Evolutionary conservation across 2,888 invertebrate species (phyloP), one percentile per base, ranked within the genome.

Genomic region (Acanthococcus lagerstroemiae): DNA sequence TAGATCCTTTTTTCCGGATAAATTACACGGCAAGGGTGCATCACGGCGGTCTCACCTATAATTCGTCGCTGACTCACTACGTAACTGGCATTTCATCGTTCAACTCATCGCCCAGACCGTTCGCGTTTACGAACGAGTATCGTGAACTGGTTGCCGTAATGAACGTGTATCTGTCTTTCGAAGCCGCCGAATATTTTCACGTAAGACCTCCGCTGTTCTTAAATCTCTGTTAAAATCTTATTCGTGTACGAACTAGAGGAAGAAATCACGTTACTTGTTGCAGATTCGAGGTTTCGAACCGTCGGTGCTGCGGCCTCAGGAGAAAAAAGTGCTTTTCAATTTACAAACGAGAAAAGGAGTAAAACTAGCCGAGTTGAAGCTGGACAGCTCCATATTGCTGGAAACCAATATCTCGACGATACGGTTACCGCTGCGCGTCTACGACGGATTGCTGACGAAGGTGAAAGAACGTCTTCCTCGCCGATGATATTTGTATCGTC

Each of bases 381-480:
- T 86, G 67, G 81, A 81, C 72, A 82, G 85, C 12, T 78, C 80
- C 70, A 79, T 88, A 70, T 78, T 81, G 48, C 77, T 90, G 58
- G 81, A 83, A 74, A 88, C 88, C 21, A 90, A 90, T 76, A 81
- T 88, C 67, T 87, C 89, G 26, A 80, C 81, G 45, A 82, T 88
- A 71, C 78, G 80, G 70, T 80, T 89, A 69, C 87, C 88, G 30
- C 76, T 90, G 68, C 75, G 84, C 58, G 84, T 85, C 73, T 89
- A 88, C 74, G 84, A 86, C 74, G 89, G 88, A 55, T 84, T 83
- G 74, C 77, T 89, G 72, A 78, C 80, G 74, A 75, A 80, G 77
- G 82, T 82, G 73, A 74, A 76, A 74, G n/a, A n/a, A n/a, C n/a
- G n/a, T n/a, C n/a, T n/a, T n/a, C n/a, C n/a, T n/a, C n/a, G n/a